Evolutionary conservation across 2,888 invertebrate species (phyloP).

Genomic region (Eupithecia tripunctaria): DNA sequence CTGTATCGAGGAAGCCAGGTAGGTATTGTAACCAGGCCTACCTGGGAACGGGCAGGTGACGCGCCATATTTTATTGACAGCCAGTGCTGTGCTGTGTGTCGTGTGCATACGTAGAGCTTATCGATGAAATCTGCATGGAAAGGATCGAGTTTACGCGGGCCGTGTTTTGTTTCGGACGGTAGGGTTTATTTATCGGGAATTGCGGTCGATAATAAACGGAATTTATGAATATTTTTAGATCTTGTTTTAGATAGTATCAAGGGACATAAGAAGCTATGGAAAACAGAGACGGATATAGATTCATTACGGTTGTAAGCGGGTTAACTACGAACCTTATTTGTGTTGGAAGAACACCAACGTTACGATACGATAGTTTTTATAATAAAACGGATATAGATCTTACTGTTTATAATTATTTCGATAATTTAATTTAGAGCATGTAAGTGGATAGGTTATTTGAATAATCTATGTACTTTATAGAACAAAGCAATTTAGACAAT

Average conservation of each 20-base stretch:
- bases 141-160: not conserved
- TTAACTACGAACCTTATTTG: no score
- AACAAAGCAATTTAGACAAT: no score
- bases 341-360: no score
- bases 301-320: no score
- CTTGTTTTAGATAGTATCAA: not conserved
- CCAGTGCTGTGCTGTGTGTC: slow-evolving; percentile 39
- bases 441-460: no score
- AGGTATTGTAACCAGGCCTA: not conserved
- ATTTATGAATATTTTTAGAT: slow-evolving; percentile 7
- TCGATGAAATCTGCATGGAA: slow-evolving; percentile 23
- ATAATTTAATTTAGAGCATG: not conserved
- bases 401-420: not conserved
- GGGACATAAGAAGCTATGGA: not conserved
- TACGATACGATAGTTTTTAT: no score
- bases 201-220: not conserved
- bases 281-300: not conserved
- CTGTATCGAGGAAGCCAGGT: no score
- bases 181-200: not conserved
- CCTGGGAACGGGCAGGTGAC: not conserved
- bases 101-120: not conserved
- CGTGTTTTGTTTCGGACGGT: not conserved
- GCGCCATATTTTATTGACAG: slow-evolving; percentile 70
- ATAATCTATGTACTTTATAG: no score
- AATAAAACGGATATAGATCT: no score